Base-by-base conservation (phyloP, 2,113 vertebrate genomes). In the Indri indri region DNA sequence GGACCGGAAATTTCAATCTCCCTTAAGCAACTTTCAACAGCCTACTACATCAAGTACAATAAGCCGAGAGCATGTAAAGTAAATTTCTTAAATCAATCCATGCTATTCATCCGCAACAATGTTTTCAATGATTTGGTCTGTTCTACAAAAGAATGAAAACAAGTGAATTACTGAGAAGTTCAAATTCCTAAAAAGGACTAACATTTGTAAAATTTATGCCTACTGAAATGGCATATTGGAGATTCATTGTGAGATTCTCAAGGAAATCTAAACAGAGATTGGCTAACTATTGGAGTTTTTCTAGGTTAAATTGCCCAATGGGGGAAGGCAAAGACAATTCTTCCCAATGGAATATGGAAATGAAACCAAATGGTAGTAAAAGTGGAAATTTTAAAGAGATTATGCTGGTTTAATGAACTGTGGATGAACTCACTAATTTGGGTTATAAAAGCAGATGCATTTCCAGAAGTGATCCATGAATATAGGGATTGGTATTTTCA, bases 1-100 rank as follows among this genome's bases (percentile, higher is more conserved):
- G 66, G 81, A 66, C 20, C 92, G 32, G 66, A 97, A 97, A 91
- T 95, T 91, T 96, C 32, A 88, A 37, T 93, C 47, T 90, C 84
- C 14, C 40, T 88, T 70, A 45, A 93, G 25, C 47, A 97, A 90
- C 0, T 14, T 92, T 82, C 66, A 96, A 13, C 13, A 81, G 32
- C 74, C 85, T 94, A 45, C 85, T 95, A 50, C 82, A 96, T 92
- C 59, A 91, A 91, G 9, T 59, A 59, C 40, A 74, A 79, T 84
- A 95, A 97, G 90, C 70, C 74, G 30, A 87, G 14, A 74, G 5
- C 18, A 42, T 63, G 1, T 54, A 88, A 92, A 63, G 89, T 14
- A 73, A 70, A 0, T 86, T 88, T 2, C 0, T 85, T 83, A 47
- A 50, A 92, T 32, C 20, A 97, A 3, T 92, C 86, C 50, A 25